These are phyloP conservation scores for Himalopsyche tibetana DNA, from an alignment of 2,888 invertebrate species.

Conservation along the genomic window DNA sequence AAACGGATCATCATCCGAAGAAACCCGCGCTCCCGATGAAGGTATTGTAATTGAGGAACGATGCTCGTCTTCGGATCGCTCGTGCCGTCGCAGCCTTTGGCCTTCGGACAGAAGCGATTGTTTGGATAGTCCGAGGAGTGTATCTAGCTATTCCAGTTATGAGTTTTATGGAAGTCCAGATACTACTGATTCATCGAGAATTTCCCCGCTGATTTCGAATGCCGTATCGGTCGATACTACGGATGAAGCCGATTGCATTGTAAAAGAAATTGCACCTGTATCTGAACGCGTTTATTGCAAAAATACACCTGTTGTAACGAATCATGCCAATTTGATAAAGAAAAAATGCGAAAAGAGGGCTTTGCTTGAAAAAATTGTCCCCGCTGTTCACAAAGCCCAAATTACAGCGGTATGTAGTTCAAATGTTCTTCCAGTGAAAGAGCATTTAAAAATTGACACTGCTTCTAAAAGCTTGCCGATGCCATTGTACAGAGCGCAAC, in stretches of 20 bases:
- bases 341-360: conserved; percentile 59
- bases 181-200: conserved; percentile 46
- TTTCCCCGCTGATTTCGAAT: conserved; percentile 34
- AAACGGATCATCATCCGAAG: conserved; percentile 77
- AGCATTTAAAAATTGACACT: conserved; percentile 11
- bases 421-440: not conserved
- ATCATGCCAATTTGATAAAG: conserved; percentile 58
- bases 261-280: not conserved
- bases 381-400: conserved; percentile 39
- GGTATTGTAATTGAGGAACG: conserved; percentile 64
- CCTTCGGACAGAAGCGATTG: conserved; percentile 68
- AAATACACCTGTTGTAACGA: conserved; percentile 47
- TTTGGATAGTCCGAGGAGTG: conserved; percentile 74
- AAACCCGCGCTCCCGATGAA: conserved; percentile 71
- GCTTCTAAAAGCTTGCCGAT: conserved; percentile 43
- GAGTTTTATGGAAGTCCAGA: conserved; percentile 68
- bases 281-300: conserved; percentile 58
- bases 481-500: conserved; percentile 58
- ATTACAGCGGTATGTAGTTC: not conserved
- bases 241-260: conserved; percentile 7
- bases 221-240: not conserved
- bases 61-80: conserved; percentile 64
- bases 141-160: conserved; percentile 74
- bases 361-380: conserved; percentile 49
- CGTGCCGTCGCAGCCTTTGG: conserved; percentile 63